Base-by-base conservation (phyloP, 2,797 vertebrate genomes). In the Sebastes variabilis region DNA sequence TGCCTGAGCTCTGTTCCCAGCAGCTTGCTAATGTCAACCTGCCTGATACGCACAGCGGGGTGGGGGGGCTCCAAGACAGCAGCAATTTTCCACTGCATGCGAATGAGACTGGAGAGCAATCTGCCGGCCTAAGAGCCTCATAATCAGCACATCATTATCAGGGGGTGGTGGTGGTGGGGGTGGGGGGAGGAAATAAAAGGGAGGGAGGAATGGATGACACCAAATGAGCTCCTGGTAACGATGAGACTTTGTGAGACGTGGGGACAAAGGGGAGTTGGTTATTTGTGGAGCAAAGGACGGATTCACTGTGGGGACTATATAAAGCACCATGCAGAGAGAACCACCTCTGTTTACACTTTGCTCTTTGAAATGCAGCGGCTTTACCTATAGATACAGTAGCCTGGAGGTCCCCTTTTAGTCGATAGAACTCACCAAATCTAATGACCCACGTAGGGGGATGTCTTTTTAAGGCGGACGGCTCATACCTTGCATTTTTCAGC, bases 131-230 rank as follows among this genome's bases (percentile, higher is more conserved):
- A 87, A 93, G 94, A 95, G 94, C 86, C 94, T 95, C 92, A 93
- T 95, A 93, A 96, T 95, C 93, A 92, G 93, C 91, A 92, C 93
- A 93, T 95, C 93, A 95, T 96, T 96, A 95, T 90, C 83, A 82
- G 89, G 85, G 87, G 88, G 80, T 84, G 87, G 85, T 67, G 84
- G 83, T 42, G 38, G 14, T 42, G 89, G 82, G 61, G 83, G 82
- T 0, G 88, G 55, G 79, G 59, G 81, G 79, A 85, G 72, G 82
- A 88, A 88, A 87, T 77, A 87, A 85, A 54, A 84, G 52, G 74
- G 66, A 80, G 81, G 80, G 77, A 83, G 80, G 76, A 68, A 66
- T 42, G 71, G 82, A 87, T 86, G 86, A 86, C 84, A 91, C 58
- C 72, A 83, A 90, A 91, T 80, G 84, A 91, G 83, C 64, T 74